Base-by-base conservation (phyloP, 2,888 invertebrate species). In the Tribolium freemani region DNA sequence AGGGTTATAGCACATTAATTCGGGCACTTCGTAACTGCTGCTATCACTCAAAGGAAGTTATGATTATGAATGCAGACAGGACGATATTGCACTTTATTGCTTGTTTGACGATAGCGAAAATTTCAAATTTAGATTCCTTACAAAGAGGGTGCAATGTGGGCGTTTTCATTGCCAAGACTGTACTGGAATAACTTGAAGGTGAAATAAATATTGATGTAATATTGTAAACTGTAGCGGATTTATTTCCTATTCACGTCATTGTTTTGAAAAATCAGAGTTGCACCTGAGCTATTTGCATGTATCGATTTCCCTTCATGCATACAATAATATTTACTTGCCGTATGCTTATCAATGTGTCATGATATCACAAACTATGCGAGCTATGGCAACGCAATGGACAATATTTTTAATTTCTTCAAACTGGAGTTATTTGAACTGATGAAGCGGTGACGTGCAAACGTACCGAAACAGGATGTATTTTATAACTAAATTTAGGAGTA, bases 1-100 rank as follows among this genome's bases (percentile, higher is more conserved):
- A 54, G 64, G 64, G 64, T 64, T 64, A 64, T 64, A 54, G 31
- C 64, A 51, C 64, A 45, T 54, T 64, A 64, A 53, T 30, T 54
- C 63, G 20, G 45, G 44, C 38, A 20, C 5, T 50, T 48, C 63
- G 48, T 64, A 53, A 63, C 30, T 64, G 44, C n/a, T n/a, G n/a
- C 21, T 51, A 64, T 50, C 63, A 51, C 20, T 53, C 44, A 38
- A 11, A 54, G 53, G 54, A 64, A 51, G 54, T 64, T 53, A 64
- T 30, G 61, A 48, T 61, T 61, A 61, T 64, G 64, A 53, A 64
- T 64, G 64, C 54, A 54, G 53, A 64, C 48, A 11, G 45, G 5
- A 30, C 21, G 46, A 61, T 46, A 61, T 61, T 30, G 31, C 48
- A 30, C 30, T 31, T 50, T 51, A 58, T 58, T 58, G 16, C 20